Percentiles rank a stretch among this genome's conserved stretches.
Conservation (phyloP, 2,888 invertebrate species). For the Megaustenia siamemsis region DNA sequence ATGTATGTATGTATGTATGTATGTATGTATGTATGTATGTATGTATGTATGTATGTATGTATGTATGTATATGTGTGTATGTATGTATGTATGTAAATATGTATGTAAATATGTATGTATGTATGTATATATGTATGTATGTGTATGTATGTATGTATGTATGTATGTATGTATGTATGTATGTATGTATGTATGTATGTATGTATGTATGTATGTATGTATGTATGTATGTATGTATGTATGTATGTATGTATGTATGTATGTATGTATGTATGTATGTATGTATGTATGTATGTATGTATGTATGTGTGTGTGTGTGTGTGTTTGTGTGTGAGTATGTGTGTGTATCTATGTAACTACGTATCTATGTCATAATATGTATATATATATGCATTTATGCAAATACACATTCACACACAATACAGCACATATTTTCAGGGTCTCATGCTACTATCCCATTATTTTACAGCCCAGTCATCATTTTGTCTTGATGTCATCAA, state of each 20-base stretch:
- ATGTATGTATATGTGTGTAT: conserved; percentile 16
- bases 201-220: conserved; percentile 24
- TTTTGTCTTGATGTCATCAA: too few species aligned
- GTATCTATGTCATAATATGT: not conserved
- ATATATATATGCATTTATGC: conserved; percentile 32
- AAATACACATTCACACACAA: too few species aligned
- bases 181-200: conserved; percentile 43
- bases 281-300: conserved; percentile 35
- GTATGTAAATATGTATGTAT: conserved; percentile 18
- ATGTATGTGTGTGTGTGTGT: conserved; percentile 16
- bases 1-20: not conserved
- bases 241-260: conserved; percentile 35
- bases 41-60: conserved; percentile 6
- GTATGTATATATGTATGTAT: not conserved
- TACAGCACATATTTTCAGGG: too few species aligned
- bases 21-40: not conserved
- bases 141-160: not conserved
- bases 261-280: conserved; percentile 21
- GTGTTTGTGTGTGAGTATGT: not conserved
- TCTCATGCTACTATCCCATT: too few species aligned
- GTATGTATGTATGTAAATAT: conserved; percentile 15
- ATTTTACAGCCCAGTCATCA: too few species aligned
- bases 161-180: conserved; percentile 14
- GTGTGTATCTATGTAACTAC: conserved; percentile 26
- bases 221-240: conserved; percentile 30